phyloP scores from a whole-genome alignment of 2,797 vertebrate genomes.

The Parauchenoglanis punctatus region DNA sequence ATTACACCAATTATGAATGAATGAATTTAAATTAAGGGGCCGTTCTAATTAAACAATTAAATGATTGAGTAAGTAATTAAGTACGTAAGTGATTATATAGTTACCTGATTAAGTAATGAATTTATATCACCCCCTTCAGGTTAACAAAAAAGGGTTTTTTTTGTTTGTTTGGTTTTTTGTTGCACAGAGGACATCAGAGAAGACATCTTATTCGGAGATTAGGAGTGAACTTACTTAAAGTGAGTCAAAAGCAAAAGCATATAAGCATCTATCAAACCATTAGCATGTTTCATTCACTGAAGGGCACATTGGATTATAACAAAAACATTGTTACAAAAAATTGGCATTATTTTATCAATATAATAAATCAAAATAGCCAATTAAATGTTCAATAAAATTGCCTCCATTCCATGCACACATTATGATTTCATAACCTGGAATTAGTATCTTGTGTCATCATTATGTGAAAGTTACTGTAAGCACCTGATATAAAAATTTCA shows the following conservation, averaged over 20 bases:
- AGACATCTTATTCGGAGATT: neutral
- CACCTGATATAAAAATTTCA: neutral
- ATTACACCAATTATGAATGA: neutral
- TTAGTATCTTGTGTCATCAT: neutral
- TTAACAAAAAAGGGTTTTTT: neutral
- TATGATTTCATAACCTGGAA: neutral
- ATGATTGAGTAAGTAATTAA: too few species aligned
- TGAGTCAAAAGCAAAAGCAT: neutral
- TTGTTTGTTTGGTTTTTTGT: neutral
- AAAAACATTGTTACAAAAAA: neutral
- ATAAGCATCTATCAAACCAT: neutral
- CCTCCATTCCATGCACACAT: neutral
- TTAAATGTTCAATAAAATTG: neutral
- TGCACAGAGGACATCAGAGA: neutral
- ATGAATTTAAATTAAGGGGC: neutral
- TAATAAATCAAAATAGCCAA: neutral
- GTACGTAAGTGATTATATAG: too few species aligned
- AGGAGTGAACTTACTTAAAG: neutral
- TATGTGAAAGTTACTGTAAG: neutral
- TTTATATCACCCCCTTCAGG: neutral
- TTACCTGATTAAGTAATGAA: neutral
- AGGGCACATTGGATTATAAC: neutral
- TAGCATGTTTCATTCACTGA: neutral
- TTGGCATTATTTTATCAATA: neutral
- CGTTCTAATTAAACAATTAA: too few species aligned